These are phyloP conservation scores for Oryzias javanicus DNA, from an alignment of 2,113 vertebrate genomes.

Conservation along the genomic window DNA sequence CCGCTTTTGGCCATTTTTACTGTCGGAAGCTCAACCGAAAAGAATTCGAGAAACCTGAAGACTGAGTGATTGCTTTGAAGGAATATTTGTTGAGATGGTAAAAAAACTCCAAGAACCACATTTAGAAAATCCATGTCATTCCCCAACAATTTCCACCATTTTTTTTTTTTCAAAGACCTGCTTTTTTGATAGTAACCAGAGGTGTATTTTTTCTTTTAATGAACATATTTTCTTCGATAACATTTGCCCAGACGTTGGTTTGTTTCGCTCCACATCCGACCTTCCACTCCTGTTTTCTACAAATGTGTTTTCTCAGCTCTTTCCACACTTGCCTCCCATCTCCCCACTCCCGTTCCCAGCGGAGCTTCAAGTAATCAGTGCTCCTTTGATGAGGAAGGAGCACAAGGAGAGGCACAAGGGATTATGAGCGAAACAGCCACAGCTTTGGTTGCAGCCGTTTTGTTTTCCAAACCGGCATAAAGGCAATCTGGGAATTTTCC, in stretches of 20 bases:
- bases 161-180: background rate
- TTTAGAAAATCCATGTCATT: too few species aligned
- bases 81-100: too few species aligned
- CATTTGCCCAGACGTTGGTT: background rate
- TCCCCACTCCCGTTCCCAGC: constrained; percentile 45
- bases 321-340: constrained; percentile 51
- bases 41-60: too few species aligned
- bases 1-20: too few species aligned
- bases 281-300: constrained; percentile 16
- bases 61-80: too few species aligned
- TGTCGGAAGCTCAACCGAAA: too few species aligned
- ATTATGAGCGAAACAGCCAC: constrained; percentile 64
- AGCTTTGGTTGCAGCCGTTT: constrained; percentile 60
- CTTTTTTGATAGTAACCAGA: background rate
- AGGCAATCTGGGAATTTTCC: constrained; percentile 60
- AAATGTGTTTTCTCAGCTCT: constrained; percentile 28
- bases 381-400: constrained; percentile 66
- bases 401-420: constrained; percentile 50
- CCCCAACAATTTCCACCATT: too few species aligned
- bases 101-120: too few species aligned
- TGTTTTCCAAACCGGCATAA: constrained; percentile 52
- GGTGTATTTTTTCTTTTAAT: too few species aligned
- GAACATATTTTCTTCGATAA: background rate
- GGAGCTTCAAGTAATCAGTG: constrained; percentile 64
- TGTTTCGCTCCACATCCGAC: constrained; percentile 10